Percentiles rank a stretch among this genome's conserved stretches.
These are phyloP conservation scores for Eptatretus atami DNA, from an alignment of 2,797 vertebrate genomes.

Conservation along the genomic window DNA sequence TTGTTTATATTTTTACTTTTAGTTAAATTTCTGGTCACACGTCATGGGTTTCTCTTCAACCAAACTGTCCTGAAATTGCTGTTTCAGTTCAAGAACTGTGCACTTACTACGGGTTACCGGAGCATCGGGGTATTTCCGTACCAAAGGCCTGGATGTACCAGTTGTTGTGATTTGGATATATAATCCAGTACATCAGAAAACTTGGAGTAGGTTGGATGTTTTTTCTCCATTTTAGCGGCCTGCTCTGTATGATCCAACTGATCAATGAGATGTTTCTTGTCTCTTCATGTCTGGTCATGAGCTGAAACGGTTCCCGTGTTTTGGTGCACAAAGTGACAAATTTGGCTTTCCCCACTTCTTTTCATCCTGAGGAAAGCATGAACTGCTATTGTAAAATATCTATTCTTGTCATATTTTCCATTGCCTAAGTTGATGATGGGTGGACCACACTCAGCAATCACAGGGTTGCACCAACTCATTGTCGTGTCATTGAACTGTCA, in stretches of 20 bases:
- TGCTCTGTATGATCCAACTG: not conserved
- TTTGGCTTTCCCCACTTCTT: not conserved
- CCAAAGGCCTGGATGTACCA: not conserved
- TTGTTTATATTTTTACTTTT: too few relatives aligned
- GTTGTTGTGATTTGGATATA: not conserved
- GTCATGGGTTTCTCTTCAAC: not conserved
- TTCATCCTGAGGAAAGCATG: not conserved
- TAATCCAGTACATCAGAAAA: not conserved
- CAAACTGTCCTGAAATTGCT: not conserved
- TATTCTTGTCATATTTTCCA: not conserved
- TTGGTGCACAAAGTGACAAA: constrained; percentile 1
- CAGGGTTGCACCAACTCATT: constrained; percentile 1
- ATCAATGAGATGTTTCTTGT: not conserved
- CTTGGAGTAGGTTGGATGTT: not conserved
- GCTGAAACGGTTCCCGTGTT: not conserved
- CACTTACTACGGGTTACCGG: not conserved
- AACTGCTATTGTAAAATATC: not conserved
- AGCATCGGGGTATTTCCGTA: not conserved
- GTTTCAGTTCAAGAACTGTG: not conserved
- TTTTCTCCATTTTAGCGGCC: not conserved
- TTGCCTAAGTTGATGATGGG: not conserved
- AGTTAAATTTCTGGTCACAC: too few relatives aligned
- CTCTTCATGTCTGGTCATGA: not conserved
- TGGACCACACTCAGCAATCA: not conserved
- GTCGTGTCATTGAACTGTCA: not conserved